A percentile compares a stretch with the other conserved stretches of the same genome.
Evolutionary conservation across 2,888 invertebrate genomes (phyloP).

Genomic region (Trissonchulus sp.): DNA sequence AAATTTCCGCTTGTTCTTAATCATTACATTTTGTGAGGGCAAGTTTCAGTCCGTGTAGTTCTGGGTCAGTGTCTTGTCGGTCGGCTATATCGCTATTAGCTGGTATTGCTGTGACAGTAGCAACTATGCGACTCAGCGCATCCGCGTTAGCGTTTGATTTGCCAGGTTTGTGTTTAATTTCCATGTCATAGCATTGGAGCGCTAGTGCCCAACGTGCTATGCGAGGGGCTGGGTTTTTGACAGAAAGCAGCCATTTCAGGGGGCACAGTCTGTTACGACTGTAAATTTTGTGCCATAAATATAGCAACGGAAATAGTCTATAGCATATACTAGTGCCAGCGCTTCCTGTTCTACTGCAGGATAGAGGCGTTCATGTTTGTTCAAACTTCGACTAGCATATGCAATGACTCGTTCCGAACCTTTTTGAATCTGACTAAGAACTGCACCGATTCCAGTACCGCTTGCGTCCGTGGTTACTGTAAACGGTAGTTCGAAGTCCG

Average conservation of each 20-base stretch:
- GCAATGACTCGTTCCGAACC: background rate
- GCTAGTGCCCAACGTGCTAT: background rate
- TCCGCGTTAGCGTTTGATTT: background rate
- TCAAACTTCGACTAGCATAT: background rate
- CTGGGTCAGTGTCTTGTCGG: too few relatives aligned
- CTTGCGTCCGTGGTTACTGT: background rate
- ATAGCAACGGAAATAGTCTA: background rate
- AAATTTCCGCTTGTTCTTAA: too few relatives aligned
- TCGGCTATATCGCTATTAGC: too few relatives aligned
- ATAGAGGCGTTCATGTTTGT: background rate
- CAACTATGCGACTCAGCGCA: too few relatives aligned
- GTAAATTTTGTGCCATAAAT: background rate
- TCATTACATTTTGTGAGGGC: too few relatives aligned
- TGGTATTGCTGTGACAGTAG: too few relatives aligned
- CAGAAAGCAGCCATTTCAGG: background rate
- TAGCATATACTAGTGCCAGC: background rate
- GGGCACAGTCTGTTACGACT: background rate
- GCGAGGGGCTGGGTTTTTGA: background rate
- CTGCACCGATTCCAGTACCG: background rate
- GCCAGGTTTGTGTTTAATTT: background rate
- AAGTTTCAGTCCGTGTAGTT: too few relatives aligned
- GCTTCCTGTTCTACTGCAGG: background rate
- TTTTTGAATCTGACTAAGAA: background rate
- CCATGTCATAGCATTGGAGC: background rate
- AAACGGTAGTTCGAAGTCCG: background rate